These are phyloP conservation scores for Loripinus fragilis DNA, from an alignment of 2,888 invertebrate genomes.

Conservation along the genomic window DNA sequence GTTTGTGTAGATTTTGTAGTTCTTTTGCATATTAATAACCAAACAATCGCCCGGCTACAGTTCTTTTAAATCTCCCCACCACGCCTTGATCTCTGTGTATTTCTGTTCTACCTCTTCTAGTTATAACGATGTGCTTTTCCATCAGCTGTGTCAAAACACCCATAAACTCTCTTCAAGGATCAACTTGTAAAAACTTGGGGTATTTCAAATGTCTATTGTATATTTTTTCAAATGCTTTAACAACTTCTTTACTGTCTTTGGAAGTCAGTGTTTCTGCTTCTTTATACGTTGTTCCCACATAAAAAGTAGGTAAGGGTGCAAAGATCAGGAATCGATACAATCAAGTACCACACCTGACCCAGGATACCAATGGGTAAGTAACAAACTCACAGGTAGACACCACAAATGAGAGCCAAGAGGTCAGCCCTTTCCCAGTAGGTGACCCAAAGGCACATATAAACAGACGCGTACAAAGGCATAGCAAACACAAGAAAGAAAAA, in stretches of 20 bases:
- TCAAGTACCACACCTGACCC: too few relatives aligned
- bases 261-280: conserved; percentile 58
- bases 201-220: conserved; percentile 44
- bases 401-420: too few relatives aligned
- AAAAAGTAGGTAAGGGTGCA: too few relatives aligned
- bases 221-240: conserved; percentile 49
- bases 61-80: conserved; percentile 54
- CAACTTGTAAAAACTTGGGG: conserved; percentile 56
- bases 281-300: conserved; percentile 52
- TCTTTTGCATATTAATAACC: conserved; percentile 53
- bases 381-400: too few relatives aligned
- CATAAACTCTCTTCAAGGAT: conserved; percentile 53
- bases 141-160: conserved; percentile 42
- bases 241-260: conserved; percentile 52
- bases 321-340: too few relatives aligned
- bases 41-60: conserved; percentile 52
- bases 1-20: conserved; percentile 27
- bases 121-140: conserved; percentile 42
- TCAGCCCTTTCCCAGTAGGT: too few relatives aligned
- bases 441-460: too few relatives aligned
- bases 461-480: too few relatives aligned
- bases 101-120: conserved; percentile 45
- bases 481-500: too few relatives aligned
- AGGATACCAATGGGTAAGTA: too few relatives aligned
- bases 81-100: conserved; percentile 53